phyloP scores from a whole-genome alignment of 2,888 invertebrate genomes.

The Meta bourneti region DNA sequence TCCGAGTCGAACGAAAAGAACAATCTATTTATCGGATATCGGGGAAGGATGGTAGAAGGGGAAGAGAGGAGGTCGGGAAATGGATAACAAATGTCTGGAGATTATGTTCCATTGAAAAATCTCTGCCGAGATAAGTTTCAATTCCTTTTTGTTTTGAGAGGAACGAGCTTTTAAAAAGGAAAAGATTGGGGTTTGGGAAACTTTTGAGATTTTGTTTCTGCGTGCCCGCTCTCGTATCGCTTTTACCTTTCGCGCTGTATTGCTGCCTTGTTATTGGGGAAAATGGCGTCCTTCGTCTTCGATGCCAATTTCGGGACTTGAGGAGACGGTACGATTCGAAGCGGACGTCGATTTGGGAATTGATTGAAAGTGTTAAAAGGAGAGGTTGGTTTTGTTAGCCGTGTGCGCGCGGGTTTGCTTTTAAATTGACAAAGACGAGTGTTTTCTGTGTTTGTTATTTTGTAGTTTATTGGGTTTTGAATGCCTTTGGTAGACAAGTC shows the following conservation, averaged over 20 bases:
- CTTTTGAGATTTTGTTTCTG: conserved; percentile 41
- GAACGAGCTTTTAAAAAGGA: conserved; percentile 58
- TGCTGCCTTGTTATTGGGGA: conserved; percentile 28
- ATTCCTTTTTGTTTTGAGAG: conserved; percentile 32
- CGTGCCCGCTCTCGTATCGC: conserved; percentile 7
- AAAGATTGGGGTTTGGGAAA: conserved; percentile 13
- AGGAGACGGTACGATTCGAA: conserved; percentile 24
- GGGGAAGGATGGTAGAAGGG: neutral
- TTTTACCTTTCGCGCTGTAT: conserved; percentile 13
- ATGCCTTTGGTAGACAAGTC: neutral
- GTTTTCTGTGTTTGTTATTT: neutral
- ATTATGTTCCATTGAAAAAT: conserved; percentile 55
- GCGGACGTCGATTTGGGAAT: neutral
- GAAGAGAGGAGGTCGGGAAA: neutral
- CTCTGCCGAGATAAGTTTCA: conserved; percentile 54
- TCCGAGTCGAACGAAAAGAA: conserved; percentile 39
- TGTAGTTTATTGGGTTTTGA: neutral
- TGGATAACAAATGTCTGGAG: conserved; percentile 62
- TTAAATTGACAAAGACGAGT: neutral
- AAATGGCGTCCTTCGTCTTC: conserved; percentile 37
- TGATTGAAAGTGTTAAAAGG: neutral
- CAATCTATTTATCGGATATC: conserved; percentile 63
- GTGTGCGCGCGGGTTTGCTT: neutral
- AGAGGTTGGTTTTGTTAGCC: neutral
- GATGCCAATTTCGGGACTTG: conserved; percentile 6